Conservation (phyloP, 2,113 vertebrate species). For the Prietella phreatophila region DNA sequence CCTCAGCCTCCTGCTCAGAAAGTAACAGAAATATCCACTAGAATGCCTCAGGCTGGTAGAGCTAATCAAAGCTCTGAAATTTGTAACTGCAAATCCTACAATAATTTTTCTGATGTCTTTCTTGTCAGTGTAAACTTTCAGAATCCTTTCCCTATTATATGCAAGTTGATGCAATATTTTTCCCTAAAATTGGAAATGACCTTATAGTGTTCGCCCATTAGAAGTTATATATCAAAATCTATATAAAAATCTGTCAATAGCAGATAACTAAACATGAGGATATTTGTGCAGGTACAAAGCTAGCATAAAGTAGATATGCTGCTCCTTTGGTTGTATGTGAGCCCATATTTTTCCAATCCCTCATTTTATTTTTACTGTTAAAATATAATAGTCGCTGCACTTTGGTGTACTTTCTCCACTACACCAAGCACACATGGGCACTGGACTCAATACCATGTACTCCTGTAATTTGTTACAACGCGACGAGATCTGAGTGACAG, state of each 20-base stretch:
- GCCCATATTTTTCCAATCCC: not conserved
- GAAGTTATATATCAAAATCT: not conserved
- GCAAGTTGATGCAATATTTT: not conserved
- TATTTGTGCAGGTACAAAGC: not conserved
- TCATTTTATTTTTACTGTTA: not conserved
- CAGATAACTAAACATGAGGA: not conserved
- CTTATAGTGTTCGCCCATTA: not conserved
- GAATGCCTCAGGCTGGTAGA: not conserved
- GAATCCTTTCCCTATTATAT: not conserved
- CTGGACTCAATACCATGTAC: not conserved
- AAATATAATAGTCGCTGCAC: not conserved
- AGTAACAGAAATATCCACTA: not conserved
- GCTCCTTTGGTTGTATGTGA: not conserved
- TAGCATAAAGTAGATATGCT: not conserved
- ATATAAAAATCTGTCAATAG: not conserved
- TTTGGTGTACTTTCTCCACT: not conserved
- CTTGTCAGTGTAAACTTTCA: not conserved
- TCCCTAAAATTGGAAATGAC: not conserved
- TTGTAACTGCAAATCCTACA: not conserved
- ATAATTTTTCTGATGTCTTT: not conserved
- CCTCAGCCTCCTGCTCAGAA: not conserved
- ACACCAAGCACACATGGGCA: not conserved
- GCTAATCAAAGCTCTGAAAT: not conserved
- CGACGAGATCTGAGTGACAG: no score
- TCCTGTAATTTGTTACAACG: no score